These are phyloP conservation scores for Metacarcinus magister DNA, from an alignment of 2,888 invertebrate species.

Conservation along the genomic window DNA sequence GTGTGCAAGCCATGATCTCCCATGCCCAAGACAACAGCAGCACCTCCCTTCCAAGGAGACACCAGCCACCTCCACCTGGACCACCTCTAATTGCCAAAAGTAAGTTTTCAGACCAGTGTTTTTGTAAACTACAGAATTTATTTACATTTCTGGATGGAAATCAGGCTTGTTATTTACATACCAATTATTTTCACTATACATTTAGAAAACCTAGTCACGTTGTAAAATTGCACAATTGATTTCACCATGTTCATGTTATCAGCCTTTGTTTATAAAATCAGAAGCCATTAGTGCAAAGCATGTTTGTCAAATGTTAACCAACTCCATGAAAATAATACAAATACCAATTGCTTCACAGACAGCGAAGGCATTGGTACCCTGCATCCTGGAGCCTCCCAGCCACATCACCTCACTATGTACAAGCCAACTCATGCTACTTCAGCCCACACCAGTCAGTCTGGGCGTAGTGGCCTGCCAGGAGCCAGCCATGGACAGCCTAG, in stretches of 20 bases:
- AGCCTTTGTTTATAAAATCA: too few species aligned
- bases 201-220: background rate
- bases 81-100: constrained; percentile 69
- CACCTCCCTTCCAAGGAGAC: constrained; percentile 70
- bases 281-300: too few species aligned
- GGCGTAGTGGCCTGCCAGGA: constrained; percentile 52
- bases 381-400: constrained; percentile 66
- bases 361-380: constrained; percentile 50
- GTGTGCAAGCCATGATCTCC: constrained; percentile 82
- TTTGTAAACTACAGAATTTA: background rate
- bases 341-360: background rate
- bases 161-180: too few species aligned
- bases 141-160: too few species aligned
- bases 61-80: constrained; percentile 68
- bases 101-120: constrained; percentile 32
- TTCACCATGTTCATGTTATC: background rate
- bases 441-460: constrained; percentile 58
- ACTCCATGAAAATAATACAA: background rate
- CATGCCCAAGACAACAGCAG: constrained; percentile 77
- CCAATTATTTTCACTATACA: too few species aligned
- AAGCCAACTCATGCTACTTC: constrained; percentile 63
- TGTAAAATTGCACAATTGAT: background rate
- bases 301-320: background rate
- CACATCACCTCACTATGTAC: constrained; percentile 75
- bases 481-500: constrained; percentile 44